Evolutionary conservation across 2,888 invertebrate species (phyloP), one percentile per base, ranked within the genome.

Genomic region (Agriopis leucophaearia): DNA sequence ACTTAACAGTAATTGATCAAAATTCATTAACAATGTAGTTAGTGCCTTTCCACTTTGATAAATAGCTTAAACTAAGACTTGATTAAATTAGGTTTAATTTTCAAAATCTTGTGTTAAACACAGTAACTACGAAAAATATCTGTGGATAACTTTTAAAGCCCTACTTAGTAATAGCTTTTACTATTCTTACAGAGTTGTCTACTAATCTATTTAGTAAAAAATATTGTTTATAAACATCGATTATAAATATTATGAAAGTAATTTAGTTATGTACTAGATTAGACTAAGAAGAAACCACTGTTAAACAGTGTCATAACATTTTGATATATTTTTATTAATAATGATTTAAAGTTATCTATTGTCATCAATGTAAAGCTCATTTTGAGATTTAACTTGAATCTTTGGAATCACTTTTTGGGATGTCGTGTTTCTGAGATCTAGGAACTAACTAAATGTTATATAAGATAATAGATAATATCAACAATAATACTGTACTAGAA

Each of bases 321-420:
- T 77, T 79, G 77, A 78, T 84, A 79, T 81, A 59, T 74, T 78
- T 71, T 77, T 73, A 64, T 64, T 77, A 72, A 69, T 75, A 77
- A 70, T 68, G 71, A 72, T 77, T 74, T 78, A 72, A 71, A 73
- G 74, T 74, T 84, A 82, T 79, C 89, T 90, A 91, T 91, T 91
- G 90, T 91, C 90, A 27, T 84, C 74, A 62, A 45, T 80, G 85
- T 90, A 90, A 91, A 91, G 90, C 90, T 90, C 89, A 69, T 75
- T 71, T 56, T 50, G 62, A 66, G 74, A 73, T 68, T 74, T 78
- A 76, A 74, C 69, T 73, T 69, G 74, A 74, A 79, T 84, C 80
- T 87, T 87, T 86, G 87, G 87, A 85, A 85, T 85, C 76, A 81
- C 78, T 83, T 82, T 88, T 88, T 88, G 88, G 88, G 87, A 86